Percentiles rank a stretch among this genome's conserved stretches.
Evolutionary conservation across 2,888 invertebrate species (phyloP).

Genomic region (Heliconius ethilla): DNA sequence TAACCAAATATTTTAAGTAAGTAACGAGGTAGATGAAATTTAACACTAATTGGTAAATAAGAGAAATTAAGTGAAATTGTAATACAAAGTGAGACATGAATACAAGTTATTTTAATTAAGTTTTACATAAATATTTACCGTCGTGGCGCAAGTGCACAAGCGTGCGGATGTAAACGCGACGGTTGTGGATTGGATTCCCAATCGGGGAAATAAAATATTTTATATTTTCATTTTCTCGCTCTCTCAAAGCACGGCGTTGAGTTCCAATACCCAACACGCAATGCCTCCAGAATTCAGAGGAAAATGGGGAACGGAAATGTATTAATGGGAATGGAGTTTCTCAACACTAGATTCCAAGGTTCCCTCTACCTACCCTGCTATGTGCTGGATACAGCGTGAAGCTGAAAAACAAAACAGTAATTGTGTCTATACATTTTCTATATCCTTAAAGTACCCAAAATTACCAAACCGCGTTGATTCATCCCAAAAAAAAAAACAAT

Average conservation of each 20-base stretch:
- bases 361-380: too few relatives aligned
- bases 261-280: too few relatives aligned
- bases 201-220: too few relatives aligned
- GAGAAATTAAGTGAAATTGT: constrained; percentile 6
- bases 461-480: not conserved
- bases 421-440: not conserved
- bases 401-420: not conserved
- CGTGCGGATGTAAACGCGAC: too few relatives aligned
- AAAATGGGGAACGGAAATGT: too few relatives aligned
- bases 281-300: too few relatives aligned
- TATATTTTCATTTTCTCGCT: too few relatives aligned
- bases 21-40: constrained; percentile 2
- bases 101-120: not conserved
- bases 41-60: constrained; percentile 18
- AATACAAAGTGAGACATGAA: not conserved
- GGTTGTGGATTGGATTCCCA: too few relatives aligned
- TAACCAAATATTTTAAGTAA: not conserved
- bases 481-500: not conserved
- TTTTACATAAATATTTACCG: not conserved
- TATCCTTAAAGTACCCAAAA: not conserved
- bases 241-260: too few relatives aligned
- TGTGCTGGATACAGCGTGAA: too few relatives aligned
- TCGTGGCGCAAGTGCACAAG: not conserved
- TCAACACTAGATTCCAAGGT: too few relatives aligned
- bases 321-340: too few relatives aligned